These are phyloP conservation scores for Micrastur ruficollis DNA, from an alignment of 2,797 vertebrate genomes.

Conservation along the genomic window DNA sequence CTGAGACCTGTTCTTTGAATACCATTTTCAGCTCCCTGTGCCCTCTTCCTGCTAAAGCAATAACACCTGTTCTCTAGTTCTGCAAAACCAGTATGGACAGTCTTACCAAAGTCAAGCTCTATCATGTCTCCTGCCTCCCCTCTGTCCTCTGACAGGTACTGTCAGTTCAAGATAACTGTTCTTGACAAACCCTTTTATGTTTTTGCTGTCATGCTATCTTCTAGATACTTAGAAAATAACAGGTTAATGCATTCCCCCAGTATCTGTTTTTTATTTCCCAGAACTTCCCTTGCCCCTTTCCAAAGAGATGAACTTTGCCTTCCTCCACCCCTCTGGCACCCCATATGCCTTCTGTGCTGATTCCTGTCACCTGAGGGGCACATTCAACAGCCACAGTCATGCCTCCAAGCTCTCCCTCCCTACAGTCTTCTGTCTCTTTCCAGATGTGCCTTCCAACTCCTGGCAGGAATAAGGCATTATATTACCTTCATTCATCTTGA, in stretches of 20 bases:
- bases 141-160: not conserved
- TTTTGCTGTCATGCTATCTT: not conserved
- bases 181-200: not conserved
- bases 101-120: not conserved
- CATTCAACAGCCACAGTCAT: not conserved
- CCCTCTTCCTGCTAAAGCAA: not conserved
- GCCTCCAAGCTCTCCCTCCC: not conserved
- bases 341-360: not conserved
- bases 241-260: not conserved
- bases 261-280: not conserved
- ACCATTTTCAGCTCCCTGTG: not conserved
- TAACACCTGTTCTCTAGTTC: not conserved
- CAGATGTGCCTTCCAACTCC: not conserved
- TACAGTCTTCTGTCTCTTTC: not conserved
- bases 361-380: not conserved
- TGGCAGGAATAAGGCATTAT: not conserved
- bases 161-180: not conserved
- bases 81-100: not conserved
- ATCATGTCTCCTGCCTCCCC: not conserved
- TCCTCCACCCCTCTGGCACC: not conserved
- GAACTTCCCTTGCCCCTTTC: not conserved
- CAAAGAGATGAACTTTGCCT: not conserved
- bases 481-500: not conserved
- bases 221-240: not conserved
- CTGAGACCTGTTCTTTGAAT: not conserved